A percentile compares a stretch with the other conserved stretches of the same genome.
Conservation (phyloP, 1,140 invertebrate genomes). For the Drosophila burlai region DNA sequence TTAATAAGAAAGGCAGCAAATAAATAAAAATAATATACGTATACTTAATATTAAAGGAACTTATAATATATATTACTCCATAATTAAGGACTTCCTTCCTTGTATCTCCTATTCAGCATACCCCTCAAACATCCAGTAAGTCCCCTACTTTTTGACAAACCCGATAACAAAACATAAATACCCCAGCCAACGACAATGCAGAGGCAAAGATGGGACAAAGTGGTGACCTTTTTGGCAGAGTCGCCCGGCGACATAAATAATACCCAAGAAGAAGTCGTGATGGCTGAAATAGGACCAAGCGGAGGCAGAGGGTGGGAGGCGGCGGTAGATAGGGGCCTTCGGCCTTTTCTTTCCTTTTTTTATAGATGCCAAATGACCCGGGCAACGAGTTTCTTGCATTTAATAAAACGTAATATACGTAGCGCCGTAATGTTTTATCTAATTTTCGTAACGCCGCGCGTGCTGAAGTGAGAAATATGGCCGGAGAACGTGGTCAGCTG, state of each 20-base stretch:
- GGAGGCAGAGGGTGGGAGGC: conserved; percentile 2
- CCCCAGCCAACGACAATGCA: conserved; percentile 12
- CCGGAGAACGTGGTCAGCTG: conserved; percentile 59
- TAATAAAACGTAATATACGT: conserved; percentile 46
- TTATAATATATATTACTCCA: no score
- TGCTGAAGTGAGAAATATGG: conserved; percentile 78
- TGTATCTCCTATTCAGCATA: neutral
- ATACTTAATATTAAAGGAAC: neutral
- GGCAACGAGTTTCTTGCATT: conserved; percentile 50
- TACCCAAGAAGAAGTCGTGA: conserved; percentile 45
- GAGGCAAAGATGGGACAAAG: conserved; percentile 54
- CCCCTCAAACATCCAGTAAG: neutral
- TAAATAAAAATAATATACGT: neutral
- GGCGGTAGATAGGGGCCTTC: conserved; percentile 21
- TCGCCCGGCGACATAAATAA: conserved; percentile 63
- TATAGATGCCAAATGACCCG: conserved; percentile 51
- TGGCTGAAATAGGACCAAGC: conserved; percentile 25
- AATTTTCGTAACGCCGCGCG: conserved; percentile 61
- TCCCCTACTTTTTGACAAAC: neutral
- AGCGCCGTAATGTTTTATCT: conserved; percentile 61
- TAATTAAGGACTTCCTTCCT: no score
- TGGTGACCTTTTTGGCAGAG: conserved; percentile 62
- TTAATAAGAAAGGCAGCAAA: neutral
- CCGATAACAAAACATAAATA: conserved; percentile 6
- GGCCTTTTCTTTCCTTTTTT: conserved; percentile 35